These are phyloP conservation scores for Drosophila sulfurigaster DNA, from an alignment of 1,140 invertebrate genomes.

Conservation along the genomic window DNA sequence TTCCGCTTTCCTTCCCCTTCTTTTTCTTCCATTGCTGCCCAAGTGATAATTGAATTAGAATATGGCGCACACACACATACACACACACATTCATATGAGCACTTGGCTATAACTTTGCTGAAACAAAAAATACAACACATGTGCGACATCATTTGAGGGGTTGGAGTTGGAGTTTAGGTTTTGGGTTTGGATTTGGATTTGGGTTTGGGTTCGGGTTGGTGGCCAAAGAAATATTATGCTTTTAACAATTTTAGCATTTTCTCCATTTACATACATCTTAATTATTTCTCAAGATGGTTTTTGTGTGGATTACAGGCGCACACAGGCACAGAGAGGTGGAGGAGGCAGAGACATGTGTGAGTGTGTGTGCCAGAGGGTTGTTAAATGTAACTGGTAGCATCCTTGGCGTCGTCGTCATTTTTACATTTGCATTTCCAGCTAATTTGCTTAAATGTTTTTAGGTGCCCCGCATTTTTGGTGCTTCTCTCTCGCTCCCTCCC, in stretches of 20 bases:
- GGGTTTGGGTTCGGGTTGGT: constrained; percentile 32
- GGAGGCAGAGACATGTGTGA: constrained; percentile 6
- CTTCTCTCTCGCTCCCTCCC: neutral
- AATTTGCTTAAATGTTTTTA: constrained; percentile 83
- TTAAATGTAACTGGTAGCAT: constrained; percentile 71
- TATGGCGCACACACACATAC: constrained; percentile 69
- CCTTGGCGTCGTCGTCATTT: constrained; percentile 74
- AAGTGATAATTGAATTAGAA: constrained; percentile 84
- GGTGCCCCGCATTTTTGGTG: constrained; percentile 47
- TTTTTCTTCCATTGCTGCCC: constrained; percentile 42
- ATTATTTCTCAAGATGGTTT: constrained; percentile 84
- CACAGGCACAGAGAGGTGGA: constrained; percentile 1
- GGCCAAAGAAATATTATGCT: constrained; percentile 82
- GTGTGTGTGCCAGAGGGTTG: constrained; percentile 53
- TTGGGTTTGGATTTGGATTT: constrained; percentile 18
- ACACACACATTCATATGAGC: constrained; percentile 34
- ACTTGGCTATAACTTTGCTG: constrained; percentile 67
- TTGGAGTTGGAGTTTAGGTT: constrained; percentile 35
- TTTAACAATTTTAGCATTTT: constrained; percentile 84
- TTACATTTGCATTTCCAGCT: constrained; percentile 83
- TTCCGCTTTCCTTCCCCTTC: neutral
- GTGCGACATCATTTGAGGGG: constrained; percentile 71
- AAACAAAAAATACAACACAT: constrained; percentile 78
- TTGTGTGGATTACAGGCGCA: constrained; percentile 70
- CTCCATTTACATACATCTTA: constrained; percentile 84